phyloP scores from a whole-genome alignment of 2,113 vertebrate species.

The Lipotes vexillifer region DNA sequence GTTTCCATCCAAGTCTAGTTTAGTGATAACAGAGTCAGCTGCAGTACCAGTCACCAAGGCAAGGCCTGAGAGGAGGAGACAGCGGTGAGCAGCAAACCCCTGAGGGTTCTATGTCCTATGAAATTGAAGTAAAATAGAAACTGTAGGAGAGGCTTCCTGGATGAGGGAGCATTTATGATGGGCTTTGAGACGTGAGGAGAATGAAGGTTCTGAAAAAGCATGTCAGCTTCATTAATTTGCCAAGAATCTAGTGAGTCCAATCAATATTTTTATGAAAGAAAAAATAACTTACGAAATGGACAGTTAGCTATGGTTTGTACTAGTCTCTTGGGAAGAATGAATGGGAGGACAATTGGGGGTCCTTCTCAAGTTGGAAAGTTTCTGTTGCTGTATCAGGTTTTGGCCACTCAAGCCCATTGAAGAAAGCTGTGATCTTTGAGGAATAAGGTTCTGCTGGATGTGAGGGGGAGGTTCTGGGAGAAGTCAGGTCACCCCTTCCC shows the following conservation, averaged over 20 bases:
- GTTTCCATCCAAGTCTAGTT: not conserved
- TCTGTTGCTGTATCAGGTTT: not conserved
- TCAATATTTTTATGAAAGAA: not conserved
- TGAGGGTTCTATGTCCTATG: not conserved
- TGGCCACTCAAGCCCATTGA: not conserved
- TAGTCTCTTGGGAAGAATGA: not conserved
- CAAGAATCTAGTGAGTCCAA: not conserved
- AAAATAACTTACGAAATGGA: not conserved
- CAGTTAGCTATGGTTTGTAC: not conserved
- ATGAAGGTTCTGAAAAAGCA: not conserved
- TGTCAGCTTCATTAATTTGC: not conserved
- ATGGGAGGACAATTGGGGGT: rapidly evolving
- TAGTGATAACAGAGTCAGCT: too few relatives aligned
- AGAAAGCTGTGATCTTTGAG: not conserved
- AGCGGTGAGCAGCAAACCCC: not conserved
- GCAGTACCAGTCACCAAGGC: not conserved
- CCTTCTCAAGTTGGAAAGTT: not conserved
- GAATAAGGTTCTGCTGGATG: not conserved
- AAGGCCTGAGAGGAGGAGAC: not conserved
- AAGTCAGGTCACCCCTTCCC: not conserved
- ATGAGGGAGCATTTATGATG: not conserved
- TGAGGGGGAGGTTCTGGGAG: not conserved
- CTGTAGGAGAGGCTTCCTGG: not conserved
- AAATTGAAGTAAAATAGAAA: not conserved
- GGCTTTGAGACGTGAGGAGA: not conserved